Conservation (phyloP, 2,797 vertebrate species). For the Premnoplex brunnescens region DNA sequence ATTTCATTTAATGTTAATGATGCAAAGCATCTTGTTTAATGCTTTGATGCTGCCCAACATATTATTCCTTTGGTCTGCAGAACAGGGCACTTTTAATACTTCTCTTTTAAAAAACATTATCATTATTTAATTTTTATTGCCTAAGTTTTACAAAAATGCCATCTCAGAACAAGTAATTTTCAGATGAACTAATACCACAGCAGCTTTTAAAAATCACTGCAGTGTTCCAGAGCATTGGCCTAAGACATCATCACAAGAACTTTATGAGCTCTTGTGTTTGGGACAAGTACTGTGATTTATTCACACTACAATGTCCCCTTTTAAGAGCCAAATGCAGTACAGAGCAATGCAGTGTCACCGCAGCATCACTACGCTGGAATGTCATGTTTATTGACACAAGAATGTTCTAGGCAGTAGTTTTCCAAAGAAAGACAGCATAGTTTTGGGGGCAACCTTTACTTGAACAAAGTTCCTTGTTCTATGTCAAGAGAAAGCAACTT, state of each 20-base stretch:
- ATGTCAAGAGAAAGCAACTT: neutral
- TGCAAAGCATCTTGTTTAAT: conserved; percentile 58
- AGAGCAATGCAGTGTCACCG: neutral
- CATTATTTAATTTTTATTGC: conserved; percentile 52
- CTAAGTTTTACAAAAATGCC: neutral
- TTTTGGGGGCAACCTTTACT: neutral
- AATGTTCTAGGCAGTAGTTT: neutral
- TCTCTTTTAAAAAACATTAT: conserved; percentile 34
- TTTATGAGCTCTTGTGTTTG: neutral
- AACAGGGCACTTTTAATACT: neutral
- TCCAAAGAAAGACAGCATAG: neutral
- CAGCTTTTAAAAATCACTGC: conserved; percentile 24
- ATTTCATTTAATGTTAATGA: conserved; percentile 61
- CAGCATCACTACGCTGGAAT: neutral
- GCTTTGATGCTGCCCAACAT: conserved; percentile 35
- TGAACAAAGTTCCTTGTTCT: neutral
- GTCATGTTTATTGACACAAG: neutral
- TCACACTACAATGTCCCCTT: neutral
- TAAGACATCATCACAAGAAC: neutral
- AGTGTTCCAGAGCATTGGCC: conserved; percentile 18
- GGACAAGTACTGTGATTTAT: conserved; percentile 1
- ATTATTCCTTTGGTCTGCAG: conserved; percentile 29
- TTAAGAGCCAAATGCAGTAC: neutral
- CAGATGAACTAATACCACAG: conserved; percentile 18
- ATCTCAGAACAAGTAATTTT: neutral